Percentiles rank a stretch among this genome's conserved stretches.
Evolutionary conservation across 2,113 vertebrate species (phyloP).

Genomic region (Corythoichthys intestinalis): DNA sequence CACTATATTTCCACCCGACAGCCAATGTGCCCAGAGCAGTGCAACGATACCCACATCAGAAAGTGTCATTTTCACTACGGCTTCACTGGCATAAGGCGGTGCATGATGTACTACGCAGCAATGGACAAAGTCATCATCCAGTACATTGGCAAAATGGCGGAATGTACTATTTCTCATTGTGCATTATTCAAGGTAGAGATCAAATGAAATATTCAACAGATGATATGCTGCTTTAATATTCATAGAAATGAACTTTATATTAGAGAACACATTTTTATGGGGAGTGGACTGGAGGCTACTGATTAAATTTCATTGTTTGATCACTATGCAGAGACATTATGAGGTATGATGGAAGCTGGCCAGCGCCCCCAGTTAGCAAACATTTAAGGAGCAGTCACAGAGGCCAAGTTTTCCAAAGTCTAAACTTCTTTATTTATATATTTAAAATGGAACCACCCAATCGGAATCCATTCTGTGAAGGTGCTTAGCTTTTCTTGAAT

Average conservation of each 20-base stretch:
- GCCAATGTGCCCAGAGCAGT: slow-evolving; percentile 24
- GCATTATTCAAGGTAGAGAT: slow-evolving; percentile 76
- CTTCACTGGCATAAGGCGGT: slow-evolving; percentile 40
- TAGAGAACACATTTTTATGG: slow-evolving; percentile 74
- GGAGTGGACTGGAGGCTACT: slow-evolving; percentile 66
- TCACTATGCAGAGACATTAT: slow-evolving; percentile 67
- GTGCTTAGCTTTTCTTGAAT: not conserved
- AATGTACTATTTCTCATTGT: slow-evolving; percentile 66
- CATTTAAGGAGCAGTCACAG: slow-evolving; percentile 43
- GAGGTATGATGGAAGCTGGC: slow-evolving; percentile 48
- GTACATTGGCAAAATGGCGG: slow-evolving; percentile 49
- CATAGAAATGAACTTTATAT: slow-evolving; percentile 79
- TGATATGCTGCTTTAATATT: slow-evolving; percentile 76
- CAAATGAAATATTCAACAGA: slow-evolving; percentile 76
- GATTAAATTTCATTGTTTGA: slow-evolving; percentile 78
- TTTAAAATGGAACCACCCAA: too few species aligned
- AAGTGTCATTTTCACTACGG: slow-evolving; percentile 29
- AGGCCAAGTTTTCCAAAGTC: slow-evolving; percentile 14
- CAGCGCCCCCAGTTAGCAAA: slow-evolving; percentile 52
- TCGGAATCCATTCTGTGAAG: not conserved
- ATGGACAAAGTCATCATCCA: slow-evolving; percentile 43
- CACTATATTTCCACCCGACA: slow-evolving; percentile 15
- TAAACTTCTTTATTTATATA: not conserved
- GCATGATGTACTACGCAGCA: slow-evolving; percentile 46
- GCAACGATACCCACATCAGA: slow-evolving; percentile 7